Base-by-base conservation (phyloP, 2,113 vertebrate genomes). In the Corythaeola cristata region DNA sequence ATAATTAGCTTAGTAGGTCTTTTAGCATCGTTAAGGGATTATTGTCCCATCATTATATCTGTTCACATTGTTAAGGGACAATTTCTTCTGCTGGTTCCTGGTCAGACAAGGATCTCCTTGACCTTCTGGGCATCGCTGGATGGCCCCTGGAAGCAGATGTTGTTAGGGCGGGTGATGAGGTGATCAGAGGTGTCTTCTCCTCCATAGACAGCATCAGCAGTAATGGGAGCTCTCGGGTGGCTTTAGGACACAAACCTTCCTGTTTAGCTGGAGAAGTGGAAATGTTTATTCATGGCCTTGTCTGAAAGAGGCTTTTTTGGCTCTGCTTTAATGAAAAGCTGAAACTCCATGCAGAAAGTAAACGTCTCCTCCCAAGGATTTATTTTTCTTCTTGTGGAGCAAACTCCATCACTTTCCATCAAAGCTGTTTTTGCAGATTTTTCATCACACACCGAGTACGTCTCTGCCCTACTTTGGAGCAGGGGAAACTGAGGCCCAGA, bases 401-500 rank as follows among this genome's bases (percentile, higher is more conserved):
- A 69, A 77, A 53, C 45, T 52, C 81, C 81, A 49, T 8, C 85
- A 4, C 28, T 49, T 85, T 7, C 72, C 58, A 22, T 5, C 85
- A 21, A n/a, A 72, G 39, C 23, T 33, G 53, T 0, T 39, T 39
- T 35, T 7, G 11, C 23, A 23, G 13, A 17, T 12, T 56, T 84
- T 53, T 50, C 75, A 58, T 52, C 24, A 20, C 56, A 11, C 11
- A 0, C 21, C 1, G 11, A 16, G 6, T 52, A 9, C 15, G 22
- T 8, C n/a, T 52, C 69, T 85, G 64, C 50, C 50, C 32, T 59
- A 5, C 10, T 73, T 33, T 6, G 0, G 32, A 53, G 41, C 52
- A 21, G 56, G 55, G 87, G 78, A 94, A 90, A 97, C 91, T 60
- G 80, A 97, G 93, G 81, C 87, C 94, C 3, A 0, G 91, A 56